Percentiles rank a stretch among this genome's conserved stretches.
Conservation (phyloP, 1,140 invertebrate species). For the Pteromalus puparum region DNA sequence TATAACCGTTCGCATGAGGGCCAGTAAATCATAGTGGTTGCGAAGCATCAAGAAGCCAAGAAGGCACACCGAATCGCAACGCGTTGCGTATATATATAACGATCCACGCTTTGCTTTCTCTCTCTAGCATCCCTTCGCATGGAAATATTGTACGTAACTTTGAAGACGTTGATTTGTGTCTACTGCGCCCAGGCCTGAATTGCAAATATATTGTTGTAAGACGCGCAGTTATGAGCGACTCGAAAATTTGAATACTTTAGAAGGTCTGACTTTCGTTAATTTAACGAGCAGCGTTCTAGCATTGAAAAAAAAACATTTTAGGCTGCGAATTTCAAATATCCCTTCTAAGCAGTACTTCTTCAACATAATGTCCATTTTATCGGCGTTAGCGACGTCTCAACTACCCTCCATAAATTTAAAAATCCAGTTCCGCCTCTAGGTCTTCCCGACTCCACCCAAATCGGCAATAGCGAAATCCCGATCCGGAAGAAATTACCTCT, state of each 20-base stretch:
- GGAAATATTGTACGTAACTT: constrained; percentile 18
- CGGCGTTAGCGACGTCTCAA: not conserved
- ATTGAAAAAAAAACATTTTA: too few relatives aligned
- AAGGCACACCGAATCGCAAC: too few relatives aligned
- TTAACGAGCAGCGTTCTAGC: not conserved
- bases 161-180: constrained; percentile 49
- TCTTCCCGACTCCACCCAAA: constrained; percentile 3
- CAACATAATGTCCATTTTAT: constrained; percentile 9
- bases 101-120: too few relatives aligned
- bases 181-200: constrained; percentile 27
- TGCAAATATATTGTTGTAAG: constrained; percentile 47
- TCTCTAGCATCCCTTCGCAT: too few relatives aligned
- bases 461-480: not conserved
- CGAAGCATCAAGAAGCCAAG: constrained; percentile 5
- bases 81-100: too few relatives aligned
- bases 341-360: not conserved
- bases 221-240: not conserved
- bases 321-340: too few relatives aligned
- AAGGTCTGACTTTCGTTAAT: not conserved
- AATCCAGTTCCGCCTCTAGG: not conserved
- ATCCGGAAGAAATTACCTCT: constrained; percentile 15
- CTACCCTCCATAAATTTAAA: constrained; percentile 4
- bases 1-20: too few relatives aligned
- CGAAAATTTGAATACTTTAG: constrained; percentile 5
- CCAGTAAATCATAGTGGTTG: constrained; percentile 41